Evolutionary conservation across 2,797 vertebrate species (phyloP), one percentile per base, ranked within the genome.

Genomic region (Phalloptychus januarius): DNA sequence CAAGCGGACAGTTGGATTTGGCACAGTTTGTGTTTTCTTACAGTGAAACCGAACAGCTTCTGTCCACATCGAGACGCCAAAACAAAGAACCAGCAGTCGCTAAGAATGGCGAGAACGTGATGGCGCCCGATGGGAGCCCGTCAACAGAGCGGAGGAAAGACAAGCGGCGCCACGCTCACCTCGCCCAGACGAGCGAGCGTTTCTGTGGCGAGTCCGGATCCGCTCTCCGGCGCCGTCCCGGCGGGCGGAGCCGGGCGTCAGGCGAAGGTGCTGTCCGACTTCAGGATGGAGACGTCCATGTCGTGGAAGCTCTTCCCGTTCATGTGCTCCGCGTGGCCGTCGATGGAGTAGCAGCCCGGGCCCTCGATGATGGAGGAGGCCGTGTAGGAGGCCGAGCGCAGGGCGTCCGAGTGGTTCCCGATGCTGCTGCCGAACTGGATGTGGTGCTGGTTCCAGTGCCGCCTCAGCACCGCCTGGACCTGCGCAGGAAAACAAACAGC

Each of bases 401-500:
- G 89, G 4, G 96, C 97, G 0, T 99, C 98, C 0, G 97, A 96
- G 89, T 99, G 97, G 84, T 96, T 91, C 42, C 93, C 94, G 72
- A 98, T 94, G 77, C 97, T 96, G 94, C 96, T 97, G 81, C 97
- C 97, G 58, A 98, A 98, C 86, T 99, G 98, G 84, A 98, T 97
- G 54, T 95, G 93, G 85, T 98, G 97, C 92, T 99, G 98, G 89
- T 97, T 98, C 97, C 97, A 99, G 89, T 99, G 96, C 75, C 98
- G 94, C 87, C 97, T 93, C 87, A 99, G 84, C 73, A 99, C 96
- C 0, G 96, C 95, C 87, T 99, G 98, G 70, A 99, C 98, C 98
- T 99, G 23, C 44, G 0, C 76, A 45, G 13, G 87, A 20, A 67
- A 58, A 84, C 36, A 72, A 63, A 84, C 25, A 42, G 54, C 10